Evolutionary conservation across 2,888 invertebrate species (phyloP), one percentile per base, ranked within the genome.

Genomic region (Sarcophaga rosellei): DNA sequence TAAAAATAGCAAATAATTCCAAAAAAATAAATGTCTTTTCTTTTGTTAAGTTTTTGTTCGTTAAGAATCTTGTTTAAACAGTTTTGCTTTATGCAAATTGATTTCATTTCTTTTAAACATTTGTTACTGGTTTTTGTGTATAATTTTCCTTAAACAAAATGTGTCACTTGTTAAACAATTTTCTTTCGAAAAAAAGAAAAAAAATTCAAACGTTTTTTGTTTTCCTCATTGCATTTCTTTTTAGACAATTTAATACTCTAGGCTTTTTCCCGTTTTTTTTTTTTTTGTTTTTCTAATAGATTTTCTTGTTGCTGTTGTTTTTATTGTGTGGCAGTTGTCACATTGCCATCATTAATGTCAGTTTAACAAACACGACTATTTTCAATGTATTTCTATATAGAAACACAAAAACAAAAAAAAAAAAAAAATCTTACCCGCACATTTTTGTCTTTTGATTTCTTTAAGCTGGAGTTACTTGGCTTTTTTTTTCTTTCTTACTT

Each of bases 151-250:
- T 70, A 8, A 78, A 79, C 85, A 86, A 86, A 84, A 88, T 87
- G 85, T 86, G 87, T 86, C 87, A 88, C 86, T 88, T 88, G 87
- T 86, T 86, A 86, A 82, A 82, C 87, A 88, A 88, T 86, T 88
- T 88, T 84, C 78, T 63, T 35, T 10, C 6, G 6, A 10, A 35
- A 8, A 35, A 35, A 35, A 35, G 1, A 35, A 35, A 35, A 35
- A 10, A 35, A 35, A 35, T 2, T 35, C 66, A 77, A 85, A 81
- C 73, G 68, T 74, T 74, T 74, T 85, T 80, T 86, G 44, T 47
- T 69, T 75, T 63, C 23, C 77, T 84, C 75, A 76, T 65, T 81
- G 74, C 21, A 72, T 65, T 59, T 65, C n/a, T 59, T 2, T 53
- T 73, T 17, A 65, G 65, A 75, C 84, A 79, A 75, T 84, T 84